These are phyloP conservation scores for Epistrophe grossulariae DNA, from an alignment of 2,888 invertebrate genomes.

Conservation along the genomic window DNA sequence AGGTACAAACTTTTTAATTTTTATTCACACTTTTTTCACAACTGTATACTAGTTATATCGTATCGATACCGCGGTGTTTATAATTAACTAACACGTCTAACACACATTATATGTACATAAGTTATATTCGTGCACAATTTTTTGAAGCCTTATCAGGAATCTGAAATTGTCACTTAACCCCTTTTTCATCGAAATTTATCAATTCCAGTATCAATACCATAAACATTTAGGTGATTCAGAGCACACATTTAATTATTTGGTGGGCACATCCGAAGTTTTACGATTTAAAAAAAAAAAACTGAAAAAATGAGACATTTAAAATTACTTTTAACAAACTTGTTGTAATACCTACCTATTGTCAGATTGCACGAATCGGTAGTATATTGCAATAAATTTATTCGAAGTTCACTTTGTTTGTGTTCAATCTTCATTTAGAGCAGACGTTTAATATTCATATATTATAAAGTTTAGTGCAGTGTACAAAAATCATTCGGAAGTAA, in stretches of 20 bases:
- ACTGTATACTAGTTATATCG: no score
- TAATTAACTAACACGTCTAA: no score
- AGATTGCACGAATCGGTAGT: background rate
- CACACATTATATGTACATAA: no score
- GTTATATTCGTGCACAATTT: background rate
- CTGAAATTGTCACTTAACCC: background rate
- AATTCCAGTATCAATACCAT: background rate
- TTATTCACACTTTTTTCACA: no score
- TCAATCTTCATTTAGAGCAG: background rate
- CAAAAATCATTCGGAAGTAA: background rate
- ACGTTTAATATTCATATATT: background rate
- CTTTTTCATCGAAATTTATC: background rate
- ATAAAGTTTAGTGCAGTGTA: background rate
- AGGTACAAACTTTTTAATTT: no score
- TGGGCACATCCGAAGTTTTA: background rate
- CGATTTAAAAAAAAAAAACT: background rate
- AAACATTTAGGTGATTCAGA: no score
- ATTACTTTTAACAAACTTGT: conserved; percentile 20
- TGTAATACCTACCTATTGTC: background rate
- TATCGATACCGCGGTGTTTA: no score
- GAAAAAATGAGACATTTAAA: background rate
- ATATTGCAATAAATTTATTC: background rate
- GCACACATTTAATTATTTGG: background rate
- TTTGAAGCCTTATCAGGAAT: background rate
- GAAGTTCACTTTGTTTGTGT: background rate